A percentile compares a stretch with the other conserved stretches of the same genome.
These are phyloP conservation scores for Gopherus evgoodei DNA, from an alignment of 2,113 vertebrate species.

Conservation along the genomic window DNA sequence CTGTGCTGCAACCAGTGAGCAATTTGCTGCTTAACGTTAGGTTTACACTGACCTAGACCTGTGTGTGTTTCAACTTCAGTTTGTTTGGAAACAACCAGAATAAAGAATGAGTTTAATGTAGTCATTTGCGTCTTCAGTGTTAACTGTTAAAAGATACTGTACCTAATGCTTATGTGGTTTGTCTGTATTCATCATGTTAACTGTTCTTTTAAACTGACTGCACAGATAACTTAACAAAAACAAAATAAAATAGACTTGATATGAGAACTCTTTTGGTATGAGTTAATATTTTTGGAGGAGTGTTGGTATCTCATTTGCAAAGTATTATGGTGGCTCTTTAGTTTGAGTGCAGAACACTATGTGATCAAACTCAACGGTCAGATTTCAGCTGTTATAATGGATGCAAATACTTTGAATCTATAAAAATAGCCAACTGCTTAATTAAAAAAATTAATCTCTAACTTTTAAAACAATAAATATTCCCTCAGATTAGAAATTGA, in stretches of 20 bases:
- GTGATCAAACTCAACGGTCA: neutral
- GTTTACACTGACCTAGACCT: conserved; percentile 57
- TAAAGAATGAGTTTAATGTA: conserved; percentile 29
- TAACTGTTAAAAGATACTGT: conserved; percentile 28
- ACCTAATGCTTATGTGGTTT: conserved; percentile 70
- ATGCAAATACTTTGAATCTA: neutral
- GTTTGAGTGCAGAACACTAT: neutral
- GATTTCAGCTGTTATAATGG: neutral
- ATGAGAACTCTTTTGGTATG: neutral
- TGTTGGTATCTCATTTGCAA: neutral
- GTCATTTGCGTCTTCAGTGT: conserved; percentile 61
- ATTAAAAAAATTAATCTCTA: neutral
- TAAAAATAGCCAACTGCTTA: neutral
- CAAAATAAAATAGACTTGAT: conserved; percentile 67
- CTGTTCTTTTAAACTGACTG: conserved; percentile 70
- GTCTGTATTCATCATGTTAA: conserved; percentile 62
- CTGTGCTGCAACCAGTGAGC: conserved; percentile 38
- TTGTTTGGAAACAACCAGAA: conserved; percentile 15
- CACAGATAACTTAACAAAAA: conserved; percentile 69
- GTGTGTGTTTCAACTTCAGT: conserved; percentile 28
- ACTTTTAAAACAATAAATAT: neutral
- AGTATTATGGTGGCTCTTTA: neutral
- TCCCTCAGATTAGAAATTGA: neutral
- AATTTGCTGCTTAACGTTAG: conserved; percentile 62
- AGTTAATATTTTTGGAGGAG: neutral